Evolutionary conservation across 2,888 invertebrate genomes (phyloP).

Genomic region (Athalia rosae): DNA sequence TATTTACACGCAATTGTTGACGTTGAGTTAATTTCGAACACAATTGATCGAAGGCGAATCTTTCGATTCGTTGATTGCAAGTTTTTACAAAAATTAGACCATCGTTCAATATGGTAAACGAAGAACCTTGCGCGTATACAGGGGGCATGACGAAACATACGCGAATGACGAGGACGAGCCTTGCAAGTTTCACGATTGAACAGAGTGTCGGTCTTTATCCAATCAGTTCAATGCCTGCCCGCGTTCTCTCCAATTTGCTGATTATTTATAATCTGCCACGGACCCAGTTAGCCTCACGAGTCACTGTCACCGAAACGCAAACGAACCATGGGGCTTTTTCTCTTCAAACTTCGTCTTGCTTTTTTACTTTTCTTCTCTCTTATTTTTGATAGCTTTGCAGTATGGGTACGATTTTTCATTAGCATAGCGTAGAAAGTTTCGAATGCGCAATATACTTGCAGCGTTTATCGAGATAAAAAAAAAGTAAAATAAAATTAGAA

Average conservation of each 20-base stretch:
- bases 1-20: no score
- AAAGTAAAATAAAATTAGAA: no score
- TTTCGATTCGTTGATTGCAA: no score
- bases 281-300: constrained; percentile 24
- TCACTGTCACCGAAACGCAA: constrained; percentile 5
- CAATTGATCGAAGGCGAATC: no score
- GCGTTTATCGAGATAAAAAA: no score
- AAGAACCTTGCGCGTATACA: not conserved
- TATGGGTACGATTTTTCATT: no score
- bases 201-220: constrained; percentile 45
- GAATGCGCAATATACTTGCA: no score
- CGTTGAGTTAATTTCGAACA: not conserved
- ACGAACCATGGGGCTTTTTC: not conserved
- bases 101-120: not conserved
- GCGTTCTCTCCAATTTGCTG: constrained; percentile 41
- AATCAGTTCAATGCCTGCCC: constrained; percentile 44
- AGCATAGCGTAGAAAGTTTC: no score
- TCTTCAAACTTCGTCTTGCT: not conserved
- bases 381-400: not conserved
- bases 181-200: constrained; percentile 30
- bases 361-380: not conserved
- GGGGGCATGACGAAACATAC: constrained; percentile 12
- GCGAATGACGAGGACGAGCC: constrained; percentile 25
- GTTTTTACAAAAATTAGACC: not conserved
- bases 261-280: constrained; percentile 37